Base-by-base conservation (phyloP, 2,113 vertebrate species). In the Eulemur rufifrons region DNA sequence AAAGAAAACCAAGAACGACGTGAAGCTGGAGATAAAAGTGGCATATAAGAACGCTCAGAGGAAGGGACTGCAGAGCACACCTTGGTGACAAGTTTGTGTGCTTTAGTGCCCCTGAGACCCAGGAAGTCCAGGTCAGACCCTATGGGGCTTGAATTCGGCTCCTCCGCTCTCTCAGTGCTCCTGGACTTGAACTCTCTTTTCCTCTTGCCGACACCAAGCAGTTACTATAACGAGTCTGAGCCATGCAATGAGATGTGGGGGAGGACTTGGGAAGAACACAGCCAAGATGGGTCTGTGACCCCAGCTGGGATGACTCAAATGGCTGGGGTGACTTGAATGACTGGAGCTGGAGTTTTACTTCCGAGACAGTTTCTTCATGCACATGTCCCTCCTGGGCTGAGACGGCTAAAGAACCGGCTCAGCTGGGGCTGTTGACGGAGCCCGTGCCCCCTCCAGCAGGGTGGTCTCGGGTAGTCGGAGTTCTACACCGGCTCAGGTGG, bases 371-470 rank as follows among this genome's bases (percentile, higher is more conserved):
- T 20, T 84, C 27, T 77, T 59, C 64, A 27, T 4, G 63, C 5
- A 9, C 29, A 0, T 4, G 2, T n/a, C 27, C 45, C 37, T 37
- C 27, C 10, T 39, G 73, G 56, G 81, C 27, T 73, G 45, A 25
- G 39, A 27, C 15, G 42, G 14, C 47, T n/a, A n/a, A n/a, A 47
- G 47, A 66, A 17, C 23, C 0, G 0, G 9, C 14, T 78, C 56
- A 27, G 47, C 11, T 25, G 14, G 39, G 47, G 34, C 20, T 32
- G 39, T 42, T 0, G 0, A 4, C 8, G 42, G 18, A 50, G 23
- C 18, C 29, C 20, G n/a, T 39, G 42, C 18, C 17, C 2, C 6
- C 78, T n/a, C 12, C 10, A 23, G 27, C 52, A 27, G 0, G 17
- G 18, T 3, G 15, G 6, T 39, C 68, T 89, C 12, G 17, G n/a